These are phyloP conservation scores for Vidua chalybeata DNA, from an alignment of 2,113 vertebrate species.

Conservation along the genomic window DNA sequence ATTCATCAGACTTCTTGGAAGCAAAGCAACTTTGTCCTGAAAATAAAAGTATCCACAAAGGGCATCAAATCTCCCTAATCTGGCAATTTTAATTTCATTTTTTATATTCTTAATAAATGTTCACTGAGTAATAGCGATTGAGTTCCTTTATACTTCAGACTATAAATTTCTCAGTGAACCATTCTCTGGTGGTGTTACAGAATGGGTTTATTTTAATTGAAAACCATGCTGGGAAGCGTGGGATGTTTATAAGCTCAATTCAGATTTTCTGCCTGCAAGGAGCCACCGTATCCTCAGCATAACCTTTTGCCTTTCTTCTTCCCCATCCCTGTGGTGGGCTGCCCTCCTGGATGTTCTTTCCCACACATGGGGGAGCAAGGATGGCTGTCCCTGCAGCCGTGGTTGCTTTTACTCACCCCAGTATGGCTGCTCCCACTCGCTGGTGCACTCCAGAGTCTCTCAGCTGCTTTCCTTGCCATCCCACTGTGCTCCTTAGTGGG, in stretches of 20 bases:
- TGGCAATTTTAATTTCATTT: conserved; percentile 46
- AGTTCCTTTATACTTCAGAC: conserved; percentile 1
- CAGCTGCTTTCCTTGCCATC: background rate
- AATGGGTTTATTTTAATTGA: conserved; percentile 28
- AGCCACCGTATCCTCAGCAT: background rate
- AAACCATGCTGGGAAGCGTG: background rate
- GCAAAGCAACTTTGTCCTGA: conserved; percentile 6
- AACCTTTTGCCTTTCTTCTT: background rate
- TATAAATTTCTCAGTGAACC: conserved; percentile 3
- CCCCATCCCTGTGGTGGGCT: accelerated
- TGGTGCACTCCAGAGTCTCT: background rate
- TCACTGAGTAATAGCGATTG: background rate
- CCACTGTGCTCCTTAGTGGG: background rate
- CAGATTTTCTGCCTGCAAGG: background rate
- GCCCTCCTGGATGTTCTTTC: background rate
- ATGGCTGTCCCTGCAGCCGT: accelerated
- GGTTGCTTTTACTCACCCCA: accelerated
- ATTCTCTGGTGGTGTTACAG: conserved; percentile 10
- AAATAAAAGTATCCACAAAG: conserved; percentile 31
- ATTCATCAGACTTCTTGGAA: conserved; percentile 23
- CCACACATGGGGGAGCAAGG: background rate
- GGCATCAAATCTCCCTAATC: conserved; percentile 28
- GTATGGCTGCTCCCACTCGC: accelerated
- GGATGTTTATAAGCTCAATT: conserved; percentile 32
- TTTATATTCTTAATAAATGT: conserved; percentile 10